These are phyloP conservation scores for Acanthosoma haemorrhoidale DNA, from an alignment of 2,888 invertebrate genomes.

Conservation along the genomic window DNA sequence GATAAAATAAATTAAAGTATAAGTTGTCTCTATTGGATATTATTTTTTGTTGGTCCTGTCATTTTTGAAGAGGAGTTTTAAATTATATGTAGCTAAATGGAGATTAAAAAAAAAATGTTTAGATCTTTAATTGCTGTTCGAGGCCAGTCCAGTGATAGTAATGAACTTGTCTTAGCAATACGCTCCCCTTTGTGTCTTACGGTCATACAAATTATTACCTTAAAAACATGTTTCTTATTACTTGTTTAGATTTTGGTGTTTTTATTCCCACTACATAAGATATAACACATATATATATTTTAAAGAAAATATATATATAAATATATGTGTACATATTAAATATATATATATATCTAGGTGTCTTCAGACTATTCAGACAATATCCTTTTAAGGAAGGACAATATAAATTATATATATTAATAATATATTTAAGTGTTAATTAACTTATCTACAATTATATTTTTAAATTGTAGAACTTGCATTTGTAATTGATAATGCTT, in stretches of 20 bases:
- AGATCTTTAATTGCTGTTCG: neutral
- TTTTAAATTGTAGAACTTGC: slow-evolving; percentile 27
- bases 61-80: neutral
- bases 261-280: slow-evolving; percentile 16
- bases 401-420: slow-evolving; percentile 34
- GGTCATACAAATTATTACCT: slow-evolving; percentile 1
- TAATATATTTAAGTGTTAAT: slow-evolving; percentile 27
- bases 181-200: slow-evolving; percentile 21
- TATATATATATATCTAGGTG: slow-evolving; percentile 35
- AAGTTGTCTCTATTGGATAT: too few species aligned
- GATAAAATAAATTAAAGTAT: too few species aligned
- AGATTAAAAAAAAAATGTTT: neutral
- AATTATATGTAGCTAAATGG: too few species aligned
- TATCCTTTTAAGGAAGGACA: slow-evolving; percentile 39
- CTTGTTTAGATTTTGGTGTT: slow-evolving; percentile 1
- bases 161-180: slow-evolving; percentile 12
- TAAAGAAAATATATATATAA: neutral
- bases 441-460: slow-evolving; percentile 25
- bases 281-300: slow-evolving; percentile 7
- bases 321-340: slow-evolving; percentile 9
- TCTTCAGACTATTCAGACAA: slow-evolving; percentile 39
- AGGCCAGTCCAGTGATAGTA: neutral
- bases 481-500: slow-evolving; percentile 20
- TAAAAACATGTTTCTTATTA: neutral
- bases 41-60: too few species aligned